Evolutionary conservation across 2,888 invertebrate genomes (phyloP).

Genomic region (Trachelus iudaicus): DNA sequence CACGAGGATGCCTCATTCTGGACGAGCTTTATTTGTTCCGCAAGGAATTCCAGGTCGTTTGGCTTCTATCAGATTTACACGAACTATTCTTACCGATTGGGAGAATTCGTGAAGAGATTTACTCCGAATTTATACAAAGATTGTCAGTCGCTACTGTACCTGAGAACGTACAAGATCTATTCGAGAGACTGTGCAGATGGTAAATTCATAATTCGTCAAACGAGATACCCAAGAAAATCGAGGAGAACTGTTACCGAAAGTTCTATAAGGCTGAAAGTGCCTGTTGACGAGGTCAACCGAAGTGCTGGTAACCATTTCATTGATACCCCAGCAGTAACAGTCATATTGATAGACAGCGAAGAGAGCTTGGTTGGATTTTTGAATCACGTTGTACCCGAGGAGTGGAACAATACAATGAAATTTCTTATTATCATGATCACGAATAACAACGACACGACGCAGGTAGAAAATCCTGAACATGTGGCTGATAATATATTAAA

Average conservation of each 20-base stretch:
- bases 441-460: neutral
- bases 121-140: neutral
- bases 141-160: neutral
- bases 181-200: neutral
- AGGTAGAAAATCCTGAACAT: neutral
- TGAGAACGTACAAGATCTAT: neutral
- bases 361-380: constrained; percentile 1
- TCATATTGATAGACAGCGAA: neutral
- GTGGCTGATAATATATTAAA: constrained; percentile 13
- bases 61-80: neutral
- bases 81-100: neutral
- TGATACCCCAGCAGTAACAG: constrained; percentile 10
- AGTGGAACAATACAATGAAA: neutral
- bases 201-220: neutral
- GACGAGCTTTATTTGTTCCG: neutral
- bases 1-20: neutral
- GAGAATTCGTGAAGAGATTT: neutral
- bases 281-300: neutral
- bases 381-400: neutral
- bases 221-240: neutral
- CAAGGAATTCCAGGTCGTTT: neutral
- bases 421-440: neutral
- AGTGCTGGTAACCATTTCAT: neutral
- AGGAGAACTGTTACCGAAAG: neutral
- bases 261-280: neutral